A percentile compares a stretch with the other conserved stretches of the same genome.
Evolutionary conservation across 2,888 invertebrate genomes (phyloP).

Genomic region (Mongoloraphidia duomilia): DNA sequence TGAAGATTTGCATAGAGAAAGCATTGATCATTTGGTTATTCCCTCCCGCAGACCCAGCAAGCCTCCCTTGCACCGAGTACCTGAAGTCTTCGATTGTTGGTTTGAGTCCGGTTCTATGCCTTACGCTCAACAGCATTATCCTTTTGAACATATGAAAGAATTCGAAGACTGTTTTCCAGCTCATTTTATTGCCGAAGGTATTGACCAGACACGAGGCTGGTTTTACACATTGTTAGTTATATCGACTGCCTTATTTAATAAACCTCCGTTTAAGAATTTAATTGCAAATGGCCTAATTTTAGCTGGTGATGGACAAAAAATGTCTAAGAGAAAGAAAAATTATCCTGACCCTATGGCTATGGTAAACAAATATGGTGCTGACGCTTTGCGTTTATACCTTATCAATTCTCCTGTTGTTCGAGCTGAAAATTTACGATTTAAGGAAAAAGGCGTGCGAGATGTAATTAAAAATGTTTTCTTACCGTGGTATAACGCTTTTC

Average conservation of each 20-base stretch:
- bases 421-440: slow-evolving; percentile 90
- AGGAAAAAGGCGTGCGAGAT: slow-evolving; percentile 93
- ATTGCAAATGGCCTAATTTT: slow-evolving; percentile 92
- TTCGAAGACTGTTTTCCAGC: slow-evolving; percentile 91
- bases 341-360: slow-evolving; percentile 94
- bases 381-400: slow-evolving; percentile 88
- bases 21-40: slow-evolving; percentile 83
- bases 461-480: slow-evolving; percentile 94
- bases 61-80: slow-evolving; percentile 69
- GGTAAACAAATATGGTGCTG: slow-evolving; percentile 87
- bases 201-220: slow-evolving; percentile 97
- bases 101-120: slow-evolving; percentile 99
- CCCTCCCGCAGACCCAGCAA: slow-evolving; percentile 74
- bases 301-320: slow-evolving; percentile 94
- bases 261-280: slow-evolving; percentile 94
- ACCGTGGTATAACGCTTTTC: slow-evolving; percentile 90
- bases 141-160: slow-evolving; percentile 80
- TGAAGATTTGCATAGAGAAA: slow-evolving; percentile 88
- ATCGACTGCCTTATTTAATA: slow-evolving; percentile 88
- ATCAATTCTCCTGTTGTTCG: slow-evolving; percentile 97
- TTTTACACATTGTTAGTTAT: slow-evolving; percentile 97
- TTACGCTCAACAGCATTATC: slow-evolving; percentile 91
- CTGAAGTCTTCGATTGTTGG: slow-evolving; percentile 99
- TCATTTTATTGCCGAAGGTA: slow-evolving; percentile 98
- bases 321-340: slow-evolving; percentile 98